Base-by-base conservation (phyloP, 2,113 vertebrate genomes). In the Neogale vison region DNA sequence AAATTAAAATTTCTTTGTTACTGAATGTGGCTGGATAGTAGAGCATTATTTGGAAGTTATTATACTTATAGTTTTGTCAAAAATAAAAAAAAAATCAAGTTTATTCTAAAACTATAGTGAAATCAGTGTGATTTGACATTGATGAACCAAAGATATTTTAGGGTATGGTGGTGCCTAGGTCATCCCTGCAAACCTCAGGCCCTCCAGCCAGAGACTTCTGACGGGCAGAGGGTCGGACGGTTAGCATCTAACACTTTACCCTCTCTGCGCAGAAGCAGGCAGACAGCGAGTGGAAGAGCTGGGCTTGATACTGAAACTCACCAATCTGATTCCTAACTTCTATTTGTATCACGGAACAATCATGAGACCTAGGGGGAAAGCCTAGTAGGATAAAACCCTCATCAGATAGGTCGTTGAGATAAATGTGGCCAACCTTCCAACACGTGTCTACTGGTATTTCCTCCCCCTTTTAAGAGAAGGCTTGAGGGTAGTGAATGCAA, bases 1-100 rank as follows among this genome's bases (percentile, higher is more conserved):
- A 29, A 63, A 61, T 63, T 6, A 92, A 88, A 94, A 86, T 77
- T 81, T 26, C 13, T n/a, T 4, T 61, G 14, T 83, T 74, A 50
- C 6, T 1, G 3, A 69, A 47, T 9, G 47, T 55, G 47, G 10
- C 55, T 88, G 21, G 55, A 6, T 84, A 6, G 69, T 88, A 4
- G 57, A 55, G 5, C 26, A 61, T 61, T 84, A 71, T 86, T 61
- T n/a, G 23, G 31, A 83, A 90, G 4, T 39, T 92, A 57, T 8
- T 67, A 3, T 79, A 29, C 52, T 87, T 47, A n/a, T 7, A 59
- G 17, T 67, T 96, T 93, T 59, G 45, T 36, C 18, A 45, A 57
- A 31, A 93, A 97, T 81, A 42, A 79, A 80, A 83, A 88, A 77
- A 93, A 96, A 86, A 83, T 85, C 59, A 71, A 93, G 67, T 36